Evolutionary conservation across 2,797 vertebrate species (phyloP).

Genomic region (Neopelma chrysocephalum): DNA sequence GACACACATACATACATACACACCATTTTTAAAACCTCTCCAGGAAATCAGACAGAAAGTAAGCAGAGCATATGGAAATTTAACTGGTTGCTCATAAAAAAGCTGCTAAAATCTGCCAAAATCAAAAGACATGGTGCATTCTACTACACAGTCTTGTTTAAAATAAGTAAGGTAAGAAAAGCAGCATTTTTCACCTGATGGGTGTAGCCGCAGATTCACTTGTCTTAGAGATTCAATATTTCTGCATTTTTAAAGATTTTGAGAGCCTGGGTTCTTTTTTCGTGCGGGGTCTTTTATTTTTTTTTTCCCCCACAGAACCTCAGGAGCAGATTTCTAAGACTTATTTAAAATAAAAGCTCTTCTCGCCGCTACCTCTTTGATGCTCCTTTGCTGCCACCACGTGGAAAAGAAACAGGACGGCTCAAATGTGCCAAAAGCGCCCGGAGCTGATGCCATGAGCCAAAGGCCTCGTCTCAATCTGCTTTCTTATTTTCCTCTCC

Average conservation of each 20-base stretch:
- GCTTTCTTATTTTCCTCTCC: background rate
- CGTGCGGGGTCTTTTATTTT: accelerated
- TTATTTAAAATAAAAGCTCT: background rate
- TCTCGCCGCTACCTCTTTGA: background rate
- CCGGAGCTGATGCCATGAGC: background rate
- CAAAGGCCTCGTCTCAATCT: background rate
- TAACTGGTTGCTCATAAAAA: slow-evolving; percentile 51
- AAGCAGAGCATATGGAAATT: slow-evolving; percentile 6
- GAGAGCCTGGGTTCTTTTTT: background rate
- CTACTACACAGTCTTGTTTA: background rate
- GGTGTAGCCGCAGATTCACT: background rate
- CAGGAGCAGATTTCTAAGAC: background rate
- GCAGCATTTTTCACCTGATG: slow-evolving; percentile 7
- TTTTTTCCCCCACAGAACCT: background rate
- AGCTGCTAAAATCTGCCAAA: slow-evolving; percentile 22
- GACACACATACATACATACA: background rate
- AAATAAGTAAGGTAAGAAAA: background rate
- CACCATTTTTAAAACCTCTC: background rate
- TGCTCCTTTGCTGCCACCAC: slow-evolving; percentile 87
- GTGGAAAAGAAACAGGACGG: slow-evolving; percentile 52
- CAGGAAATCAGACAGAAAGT: background rate
- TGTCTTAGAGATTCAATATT: background rate
- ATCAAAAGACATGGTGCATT: background rate
- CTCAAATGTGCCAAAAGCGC: background rate
- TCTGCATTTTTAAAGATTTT: slow-evolving; percentile 13